Percentiles rank a stretch among this genome's conserved stretches.
These are phyloP conservation scores for Sicus ferrugineus DNA, from an alignment of 2,888 invertebrate genomes.

Conservation along the genomic window DNA sequence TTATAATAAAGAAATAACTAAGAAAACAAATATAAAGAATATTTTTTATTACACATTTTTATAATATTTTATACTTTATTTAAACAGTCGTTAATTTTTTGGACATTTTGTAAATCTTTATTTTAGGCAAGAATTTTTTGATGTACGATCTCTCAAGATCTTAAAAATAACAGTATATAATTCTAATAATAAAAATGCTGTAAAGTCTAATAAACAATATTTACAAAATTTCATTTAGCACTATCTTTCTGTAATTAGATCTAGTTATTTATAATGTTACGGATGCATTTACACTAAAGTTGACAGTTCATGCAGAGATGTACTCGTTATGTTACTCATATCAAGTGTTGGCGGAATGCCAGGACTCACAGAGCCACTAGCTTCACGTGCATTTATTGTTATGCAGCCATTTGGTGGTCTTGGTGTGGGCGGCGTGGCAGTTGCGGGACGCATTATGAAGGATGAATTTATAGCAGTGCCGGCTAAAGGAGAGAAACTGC, in stretches of 20 bases:
- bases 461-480: slow-evolving; percentile 55
- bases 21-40: no score
- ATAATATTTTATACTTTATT: not conserved
- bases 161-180: not conserved
- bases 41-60: no score
- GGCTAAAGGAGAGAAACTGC: slow-evolving; percentile 62
- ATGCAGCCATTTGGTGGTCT: slow-evolving; percentile 52
- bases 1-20: no score
- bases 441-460: slow-evolving; percentile 59
- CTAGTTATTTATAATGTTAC: not conserved
- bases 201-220: slow-evolving; percentile 25
- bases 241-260: slow-evolving; percentile 38
- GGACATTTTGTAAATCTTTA: not conserved
- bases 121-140: slow-evolving; percentile 30
- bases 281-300: slow-evolving; percentile 68
- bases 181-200: slow-evolving; percentile 28
- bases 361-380: slow-evolving; percentile 72
- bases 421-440: slow-evolving; percentile 64
- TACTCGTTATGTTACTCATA: slow-evolving; percentile 71
- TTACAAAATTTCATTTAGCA: slow-evolving; percentile 17
- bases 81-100: not conserved
- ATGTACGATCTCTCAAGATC: slow-evolving; percentile 6
- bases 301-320: slow-evolving; percentile 74
- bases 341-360: slow-evolving; percentile 70
- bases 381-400: slow-evolving; percentile 50